Evolutionary conservation across 2,888 invertebrate genomes (phyloP).

Genomic region (Lacanobia wlatinum): DNA sequence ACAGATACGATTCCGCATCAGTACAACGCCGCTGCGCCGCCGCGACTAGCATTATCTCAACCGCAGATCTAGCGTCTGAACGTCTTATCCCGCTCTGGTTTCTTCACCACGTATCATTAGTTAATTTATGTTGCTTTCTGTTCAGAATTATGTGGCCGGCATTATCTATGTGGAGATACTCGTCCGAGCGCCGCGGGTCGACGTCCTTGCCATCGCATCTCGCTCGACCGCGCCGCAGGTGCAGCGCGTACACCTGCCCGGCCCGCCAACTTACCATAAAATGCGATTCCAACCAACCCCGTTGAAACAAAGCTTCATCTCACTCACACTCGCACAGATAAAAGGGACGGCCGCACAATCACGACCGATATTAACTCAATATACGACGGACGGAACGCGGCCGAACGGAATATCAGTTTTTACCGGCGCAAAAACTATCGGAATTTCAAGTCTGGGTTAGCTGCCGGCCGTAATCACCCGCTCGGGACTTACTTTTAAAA

Average conservation of each 20-base stretch:
- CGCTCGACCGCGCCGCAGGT: slow-evolving; percentile 88
- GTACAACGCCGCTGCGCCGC: slow-evolving; percentile 69
- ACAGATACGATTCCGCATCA: slow-evolving; percentile 73
- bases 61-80: slow-evolving; percentile 75
- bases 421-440: slow-evolving; percentile 89
- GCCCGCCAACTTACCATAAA: slow-evolving; percentile 89
- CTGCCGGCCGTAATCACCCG: slow-evolving; percentile 85
- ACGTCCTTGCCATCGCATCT: slow-evolving; percentile 88
- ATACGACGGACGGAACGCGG: slow-evolving; percentile 86
- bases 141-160: slow-evolving; percentile 82
- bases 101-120: slow-evolving; percentile 82
- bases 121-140: slow-evolving; percentile 85
- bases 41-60: slow-evolving; percentile 75
- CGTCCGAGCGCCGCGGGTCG: slow-evolving; percentile 80
- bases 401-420: slow-evolving; percentile 89
- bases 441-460: slow-evolving; percentile 88
- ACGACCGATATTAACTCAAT: slow-evolving; percentile 89
- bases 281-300: slow-evolving; percentile 88
- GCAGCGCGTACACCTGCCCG: slow-evolving; percentile 87
- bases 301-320: slow-evolving; percentile 84
- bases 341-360: slow-evolving; percentile 84
- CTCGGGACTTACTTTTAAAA: slow-evolving; percentile 87
- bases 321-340: slow-evolving; percentile 74
- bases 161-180: slow-evolving; percentile 82
- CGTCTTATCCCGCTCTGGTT: slow-evolving; percentile 75